Evolutionary conservation across 1,140 invertebrate species (phyloP).

Genomic region (Lordiphosa collinella): DNA sequence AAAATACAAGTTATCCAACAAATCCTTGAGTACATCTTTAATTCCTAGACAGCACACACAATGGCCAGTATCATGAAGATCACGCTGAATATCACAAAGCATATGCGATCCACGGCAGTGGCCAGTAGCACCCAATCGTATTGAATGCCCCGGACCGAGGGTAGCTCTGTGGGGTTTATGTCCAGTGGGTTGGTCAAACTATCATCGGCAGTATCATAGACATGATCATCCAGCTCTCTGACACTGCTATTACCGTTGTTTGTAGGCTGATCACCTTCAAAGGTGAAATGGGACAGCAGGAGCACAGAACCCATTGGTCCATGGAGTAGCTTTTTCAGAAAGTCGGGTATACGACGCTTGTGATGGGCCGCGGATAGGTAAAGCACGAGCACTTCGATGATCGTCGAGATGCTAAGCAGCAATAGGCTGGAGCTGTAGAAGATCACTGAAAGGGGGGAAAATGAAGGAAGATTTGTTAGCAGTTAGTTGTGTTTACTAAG

Average conservation of each 20-base stretch:
- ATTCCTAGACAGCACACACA: conserved; percentile 79
- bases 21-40: background rate
- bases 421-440: conserved; percentile 83
- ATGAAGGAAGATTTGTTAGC: background rate
- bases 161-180: conserved; percentile 75
- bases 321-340: conserved; percentile 81
- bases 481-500: too few relatives aligned
- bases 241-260: conserved; percentile 27
- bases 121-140: conserved; percentile 84
- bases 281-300: conserved; percentile 77
- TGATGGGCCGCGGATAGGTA: conserved; percentile 81
- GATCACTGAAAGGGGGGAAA: conserved; percentile 56
- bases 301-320: conserved; percentile 81
- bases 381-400: conserved; percentile 84
- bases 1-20: conserved; percentile 32
- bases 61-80: conserved; percentile 80
- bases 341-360: conserved; percentile 81
- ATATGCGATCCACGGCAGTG: conserved; percentile 83
- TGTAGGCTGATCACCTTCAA: conserved; percentile 28
- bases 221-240: conserved; percentile 67
- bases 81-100: conserved; percentile 82
- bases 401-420: conserved; percentile 83
- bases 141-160: conserved; percentile 78
- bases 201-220: conserved; percentile 75
- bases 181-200: conserved; percentile 49